A percentile compares a stretch with the other conserved stretches of the same genome.
These are phyloP conservation scores for Scalopus aquaticus DNA, from an alignment of 2,113 vertebrate genomes.

Conservation along the genomic window DNA sequence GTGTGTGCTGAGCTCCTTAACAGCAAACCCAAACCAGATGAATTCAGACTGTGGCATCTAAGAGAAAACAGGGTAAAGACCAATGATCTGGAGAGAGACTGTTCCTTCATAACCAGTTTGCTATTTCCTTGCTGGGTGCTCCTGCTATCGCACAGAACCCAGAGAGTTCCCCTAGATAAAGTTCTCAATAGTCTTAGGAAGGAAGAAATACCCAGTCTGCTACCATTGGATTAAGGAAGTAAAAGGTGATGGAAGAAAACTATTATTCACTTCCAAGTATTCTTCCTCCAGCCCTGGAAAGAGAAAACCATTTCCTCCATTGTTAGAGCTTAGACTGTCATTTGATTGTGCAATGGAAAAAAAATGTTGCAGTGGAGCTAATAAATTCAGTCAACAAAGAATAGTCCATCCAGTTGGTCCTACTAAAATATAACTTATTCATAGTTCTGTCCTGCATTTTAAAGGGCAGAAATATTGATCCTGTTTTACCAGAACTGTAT, in stretches of 20 bases:
- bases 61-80: neutral
- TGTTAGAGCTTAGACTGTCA: neutral
- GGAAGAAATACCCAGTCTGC: neutral
- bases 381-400: slow-evolving; percentile 21
- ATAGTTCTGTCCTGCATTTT: slow-evolving; percentile 4
- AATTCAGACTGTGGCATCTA: neutral
- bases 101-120: neutral
- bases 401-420: neutral
- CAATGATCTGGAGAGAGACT: neutral
- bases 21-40: neutral
- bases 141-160: neutral
- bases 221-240: neutral
- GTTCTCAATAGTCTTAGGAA: neutral
- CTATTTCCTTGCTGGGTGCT: neutral
- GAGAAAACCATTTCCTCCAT: neutral
- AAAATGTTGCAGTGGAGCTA: neutral
- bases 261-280: neutral
- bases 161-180: neutral
- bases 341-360: slow-evolving; percentile 40
- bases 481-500: slow-evolving; percentile 21
- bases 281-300: slow-evolving; percentile 28
- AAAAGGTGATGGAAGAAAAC: neutral
- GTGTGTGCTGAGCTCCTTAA: neutral
- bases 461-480: slow-evolving; percentile 39
- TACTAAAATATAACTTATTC: slow-evolving; percentile 42